Evolutionary conservation across 2,888 invertebrate genomes (phyloP).

Genomic region (Oligia fasciuncula): DNA sequence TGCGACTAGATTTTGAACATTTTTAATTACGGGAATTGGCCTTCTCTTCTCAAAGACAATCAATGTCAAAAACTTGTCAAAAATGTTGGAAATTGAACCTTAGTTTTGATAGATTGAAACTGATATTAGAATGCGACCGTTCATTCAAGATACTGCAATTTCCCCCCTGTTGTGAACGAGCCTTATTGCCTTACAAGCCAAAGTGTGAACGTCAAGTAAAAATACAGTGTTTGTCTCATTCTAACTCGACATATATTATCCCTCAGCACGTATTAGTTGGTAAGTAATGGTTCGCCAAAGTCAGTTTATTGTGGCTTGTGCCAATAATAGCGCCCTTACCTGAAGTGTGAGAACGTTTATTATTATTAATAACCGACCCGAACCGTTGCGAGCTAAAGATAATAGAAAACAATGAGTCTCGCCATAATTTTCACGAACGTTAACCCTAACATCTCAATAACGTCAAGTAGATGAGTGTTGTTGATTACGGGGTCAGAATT

Average conservation of each 20-base stretch:
- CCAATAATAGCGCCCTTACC: conserved; percentile 37
- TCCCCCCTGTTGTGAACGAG: not conserved
- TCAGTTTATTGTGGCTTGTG: conserved; percentile 29
- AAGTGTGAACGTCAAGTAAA: not conserved
- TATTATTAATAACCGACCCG: conserved; percentile 51
- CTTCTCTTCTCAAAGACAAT: not conserved
- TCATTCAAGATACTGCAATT: not conserved
- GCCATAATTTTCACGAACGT: conserved; percentile 19
- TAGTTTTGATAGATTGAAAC: not conserved
- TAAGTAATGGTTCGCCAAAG: not conserved
- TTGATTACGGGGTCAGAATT: conserved; percentile 8
- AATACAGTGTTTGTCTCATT: not conserved
- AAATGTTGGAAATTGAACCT: not conserved
- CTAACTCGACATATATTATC: not conserved
- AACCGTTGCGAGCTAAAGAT: conserved; percentile 13
- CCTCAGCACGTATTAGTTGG: not conserved
- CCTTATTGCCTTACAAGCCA: not conserved
- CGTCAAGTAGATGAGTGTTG: conserved; percentile 4
- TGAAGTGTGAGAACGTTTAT: conserved; percentile 22
- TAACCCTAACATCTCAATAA: conserved; percentile 30
- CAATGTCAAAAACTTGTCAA: not conserved
- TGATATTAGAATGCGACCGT: not conserved
- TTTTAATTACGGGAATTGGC: not conserved
- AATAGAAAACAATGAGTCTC: conserved; percentile 40
- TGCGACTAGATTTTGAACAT: too few species aligned